A percentile compares a stretch with the other conserved stretches of the same genome.
Conservation (phyloP, 2,797 vertebrate genomes). For the Otolemur crassicaudatus region DNA sequence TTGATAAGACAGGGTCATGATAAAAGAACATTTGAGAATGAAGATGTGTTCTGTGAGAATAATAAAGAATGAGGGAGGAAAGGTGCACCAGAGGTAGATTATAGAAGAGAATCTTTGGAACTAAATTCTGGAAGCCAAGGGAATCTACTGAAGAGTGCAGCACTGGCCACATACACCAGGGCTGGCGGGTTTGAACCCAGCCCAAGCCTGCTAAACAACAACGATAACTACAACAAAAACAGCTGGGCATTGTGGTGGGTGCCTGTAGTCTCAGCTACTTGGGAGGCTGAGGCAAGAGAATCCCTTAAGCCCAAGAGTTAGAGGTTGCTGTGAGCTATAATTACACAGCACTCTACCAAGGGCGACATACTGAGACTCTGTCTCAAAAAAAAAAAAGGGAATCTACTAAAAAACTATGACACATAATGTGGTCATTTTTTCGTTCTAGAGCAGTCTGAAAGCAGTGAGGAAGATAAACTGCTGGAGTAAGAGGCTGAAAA, state of each 20-base stretch:
- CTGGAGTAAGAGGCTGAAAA: neutral
- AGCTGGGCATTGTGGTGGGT: too few species aligned
- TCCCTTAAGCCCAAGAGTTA: too few species aligned
- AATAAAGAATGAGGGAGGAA: neutral
- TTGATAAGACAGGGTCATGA: neutral
- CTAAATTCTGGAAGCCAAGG: neutral
- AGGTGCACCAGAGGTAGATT: neutral
- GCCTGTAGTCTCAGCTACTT: too few species aligned
- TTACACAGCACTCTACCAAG: too few species aligned
- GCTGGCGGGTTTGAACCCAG: too few species aligned
- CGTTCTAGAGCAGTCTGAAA: neutral
- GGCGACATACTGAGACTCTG: too few species aligned
- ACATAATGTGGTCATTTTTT: neutral
- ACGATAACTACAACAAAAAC: too few species aligned
- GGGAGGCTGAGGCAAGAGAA: too few species aligned
- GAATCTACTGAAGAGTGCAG: neutral
- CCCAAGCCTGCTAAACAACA: too few species aligned
- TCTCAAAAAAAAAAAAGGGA: neutral
- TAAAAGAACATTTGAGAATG: neutral
- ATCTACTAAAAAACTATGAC: neutral
- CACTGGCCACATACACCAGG: too few species aligned
- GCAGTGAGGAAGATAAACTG: neutral
- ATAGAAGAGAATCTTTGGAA: neutral
- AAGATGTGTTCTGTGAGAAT: neutral
- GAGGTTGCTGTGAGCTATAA: too few species aligned